phyloP scores from a whole-genome alignment of 1,140 invertebrate species.

The Rhagoletis pomonella region DNA sequence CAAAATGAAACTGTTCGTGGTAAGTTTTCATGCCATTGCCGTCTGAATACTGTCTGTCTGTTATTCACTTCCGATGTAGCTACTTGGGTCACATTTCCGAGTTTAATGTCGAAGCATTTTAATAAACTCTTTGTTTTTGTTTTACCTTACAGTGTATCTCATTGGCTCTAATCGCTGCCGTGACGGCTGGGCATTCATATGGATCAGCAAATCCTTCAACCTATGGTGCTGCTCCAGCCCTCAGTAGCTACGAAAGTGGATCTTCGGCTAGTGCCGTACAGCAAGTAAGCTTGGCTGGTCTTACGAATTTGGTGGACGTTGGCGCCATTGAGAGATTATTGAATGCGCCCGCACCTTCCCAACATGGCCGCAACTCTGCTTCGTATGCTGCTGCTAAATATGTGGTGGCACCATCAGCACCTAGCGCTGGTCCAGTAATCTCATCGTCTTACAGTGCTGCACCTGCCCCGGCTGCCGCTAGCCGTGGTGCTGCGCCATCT shows the following conservation, averaged over 20 bases:
- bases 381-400: constrained; percentile 10
- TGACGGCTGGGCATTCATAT: background rate
- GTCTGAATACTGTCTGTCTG: background rate
- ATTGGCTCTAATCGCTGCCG: constrained; percentile 23
- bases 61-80: background rate
- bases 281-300: constrained; percentile 56
- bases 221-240: constrained; percentile 60
- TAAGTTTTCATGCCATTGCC: constrained; percentile 18
- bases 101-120: background rate
- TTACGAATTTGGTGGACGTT: constrained; percentile 57
- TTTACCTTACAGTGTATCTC: constrained; percentile 52
- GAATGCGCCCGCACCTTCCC: constrained; percentile 54
- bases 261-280: constrained; percentile 60
- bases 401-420: background rate
- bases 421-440: background rate
- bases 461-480: constrained; percentile 18
- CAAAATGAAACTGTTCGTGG: constrained; percentile 41
- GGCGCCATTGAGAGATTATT: constrained; percentile 53
- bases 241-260: constrained; percentile 61
- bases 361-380: constrained; percentile 47
- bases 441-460: constrained; percentile 8
- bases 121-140: background rate
- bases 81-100: background rate
- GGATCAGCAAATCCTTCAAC: constrained; percentile 40
- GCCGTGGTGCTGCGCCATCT: constrained; percentile 38